Conservation (phyloP, 2,113 vertebrate genomes). For the Phaethon lepturus region DNA sequence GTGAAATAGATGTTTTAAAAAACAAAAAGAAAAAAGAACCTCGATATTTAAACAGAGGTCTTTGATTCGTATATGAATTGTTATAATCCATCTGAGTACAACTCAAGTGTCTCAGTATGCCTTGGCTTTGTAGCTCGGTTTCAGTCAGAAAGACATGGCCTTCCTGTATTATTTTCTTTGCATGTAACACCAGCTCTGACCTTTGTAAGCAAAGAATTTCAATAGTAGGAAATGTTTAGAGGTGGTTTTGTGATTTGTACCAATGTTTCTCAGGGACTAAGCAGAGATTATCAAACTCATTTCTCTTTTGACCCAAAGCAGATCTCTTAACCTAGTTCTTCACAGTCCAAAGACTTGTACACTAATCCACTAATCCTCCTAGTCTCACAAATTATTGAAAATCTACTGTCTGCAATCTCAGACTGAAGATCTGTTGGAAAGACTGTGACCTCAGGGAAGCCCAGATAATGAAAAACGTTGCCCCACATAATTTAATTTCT, state of each 20-base stretch:
- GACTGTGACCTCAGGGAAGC: neutral
- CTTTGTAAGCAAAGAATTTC: constrained; percentile 5
- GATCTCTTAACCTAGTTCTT: constrained; percentile 7
- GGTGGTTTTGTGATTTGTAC: neutral
- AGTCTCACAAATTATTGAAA: constrained; percentile 28
- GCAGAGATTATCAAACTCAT: constrained; percentile 36
- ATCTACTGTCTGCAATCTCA: neutral
- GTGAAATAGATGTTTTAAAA: neutral
- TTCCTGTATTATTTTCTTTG: neutral
- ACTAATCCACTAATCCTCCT: constrained; percentile 45
- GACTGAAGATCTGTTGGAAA: neutral
- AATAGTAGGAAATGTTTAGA: neutral
- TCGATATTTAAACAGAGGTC: neutral
- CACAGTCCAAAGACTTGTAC: neutral
- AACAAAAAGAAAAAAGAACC: neutral
- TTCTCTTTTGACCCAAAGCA: constrained; percentile 37
- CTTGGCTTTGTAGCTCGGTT: neutral
- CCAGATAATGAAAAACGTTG: neutral
- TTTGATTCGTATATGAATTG: neutral
- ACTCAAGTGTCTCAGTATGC: neutral
- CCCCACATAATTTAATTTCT: neutral
- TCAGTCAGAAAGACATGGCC: neutral
- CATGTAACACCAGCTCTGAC: neutral
- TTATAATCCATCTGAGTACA: neutral
- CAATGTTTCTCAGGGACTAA: neutral